Conservation (phyloP, 2,888 invertebrate species). For the Cheilosia vernalis region DNA sequence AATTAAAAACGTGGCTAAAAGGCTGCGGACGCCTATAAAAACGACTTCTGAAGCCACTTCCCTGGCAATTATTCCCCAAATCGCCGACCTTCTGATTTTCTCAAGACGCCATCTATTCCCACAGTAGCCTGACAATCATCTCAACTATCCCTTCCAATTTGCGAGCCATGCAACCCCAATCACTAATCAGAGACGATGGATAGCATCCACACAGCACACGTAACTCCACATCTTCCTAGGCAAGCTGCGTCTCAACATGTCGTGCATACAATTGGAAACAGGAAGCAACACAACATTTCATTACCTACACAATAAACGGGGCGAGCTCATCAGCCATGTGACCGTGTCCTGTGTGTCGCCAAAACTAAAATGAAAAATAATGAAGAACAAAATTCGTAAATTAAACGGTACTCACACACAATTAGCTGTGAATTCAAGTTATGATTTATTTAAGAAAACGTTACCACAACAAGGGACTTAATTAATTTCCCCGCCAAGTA, state of each 20-base stretch:
- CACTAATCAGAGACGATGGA: slow-evolving; percentile 11
- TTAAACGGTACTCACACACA: slow-evolving; percentile 59
- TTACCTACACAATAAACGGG: slow-evolving; percentile 63
- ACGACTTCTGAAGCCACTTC: too few relatives aligned
- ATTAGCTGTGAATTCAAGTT: slow-evolving; percentile 68
- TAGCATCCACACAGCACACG: slow-evolving; percentile 3
- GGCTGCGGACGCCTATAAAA: too few relatives aligned
- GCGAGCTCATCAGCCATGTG: slow-evolving; percentile 18
- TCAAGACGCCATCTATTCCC: too few relatives aligned
- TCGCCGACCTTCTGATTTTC: too few relatives aligned
- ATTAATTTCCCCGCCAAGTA: slow-evolving; percentile 63
- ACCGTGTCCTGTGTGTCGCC: slow-evolving; percentile 39
- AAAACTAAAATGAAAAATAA: slow-evolving; percentile 12
- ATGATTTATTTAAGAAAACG: slow-evolving; percentile 61
- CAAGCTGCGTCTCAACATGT: slow-evolving; percentile 9
- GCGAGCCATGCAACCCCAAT: not conserved
- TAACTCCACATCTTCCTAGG: not conserved
- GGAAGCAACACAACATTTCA: slow-evolving; percentile 64
- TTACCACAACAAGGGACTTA: slow-evolving; percentile 70
- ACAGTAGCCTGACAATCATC: too few relatives aligned
- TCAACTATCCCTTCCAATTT: not conserved
- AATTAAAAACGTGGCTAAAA: too few relatives aligned
- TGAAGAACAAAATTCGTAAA: not conserved
- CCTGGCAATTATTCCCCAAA: too few relatives aligned
- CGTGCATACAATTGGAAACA: slow-evolving; percentile 42